Conservation (phyloP, 1,140 invertebrate species). For the Cryptotermes secundus region DNA sequence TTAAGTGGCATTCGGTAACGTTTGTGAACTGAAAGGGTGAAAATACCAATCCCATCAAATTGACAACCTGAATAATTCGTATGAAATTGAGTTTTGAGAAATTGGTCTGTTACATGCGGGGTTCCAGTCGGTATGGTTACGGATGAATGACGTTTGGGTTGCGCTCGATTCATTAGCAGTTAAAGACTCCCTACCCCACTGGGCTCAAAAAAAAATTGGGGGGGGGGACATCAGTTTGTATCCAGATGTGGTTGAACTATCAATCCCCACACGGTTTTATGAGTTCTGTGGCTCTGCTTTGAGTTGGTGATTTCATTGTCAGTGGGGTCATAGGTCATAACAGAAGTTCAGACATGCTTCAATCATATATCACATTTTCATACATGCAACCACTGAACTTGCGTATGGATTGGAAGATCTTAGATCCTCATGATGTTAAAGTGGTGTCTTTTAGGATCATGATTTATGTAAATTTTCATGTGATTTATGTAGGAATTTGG, state of each 20-base stretch:
- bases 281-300: slow-evolving; percentile 1
- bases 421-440: too few relatives aligned
- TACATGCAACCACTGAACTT: too few relatives aligned
- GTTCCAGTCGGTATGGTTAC: neutral
- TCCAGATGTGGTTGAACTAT: neutral
- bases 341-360: neutral
- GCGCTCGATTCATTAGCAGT: neutral
- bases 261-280: neutral
- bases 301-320: neutral
- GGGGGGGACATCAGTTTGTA: neutral
- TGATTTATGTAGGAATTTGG: too few relatives aligned
- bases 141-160: slow-evolving; percentile 12
- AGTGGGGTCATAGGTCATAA: neutral
- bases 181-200: neutral
- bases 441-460: too few relatives aligned
- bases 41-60: neutral
- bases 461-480: too few relatives aligned
- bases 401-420: too few relatives aligned
- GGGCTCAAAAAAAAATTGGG: neutral
- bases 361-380: too few relatives aligned
- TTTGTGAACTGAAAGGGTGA: slow-evolving; percentile 18
- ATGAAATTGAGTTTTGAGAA: slow-evolving; percentile 18
- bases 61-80: slow-evolving; percentile 14
- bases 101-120: slow-evolving; percentile 17
- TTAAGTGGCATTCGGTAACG: slow-evolving; percentile 2